Conservation (phyloP, 2,888 invertebrate species). For the Ischnura elegans region DNA sequence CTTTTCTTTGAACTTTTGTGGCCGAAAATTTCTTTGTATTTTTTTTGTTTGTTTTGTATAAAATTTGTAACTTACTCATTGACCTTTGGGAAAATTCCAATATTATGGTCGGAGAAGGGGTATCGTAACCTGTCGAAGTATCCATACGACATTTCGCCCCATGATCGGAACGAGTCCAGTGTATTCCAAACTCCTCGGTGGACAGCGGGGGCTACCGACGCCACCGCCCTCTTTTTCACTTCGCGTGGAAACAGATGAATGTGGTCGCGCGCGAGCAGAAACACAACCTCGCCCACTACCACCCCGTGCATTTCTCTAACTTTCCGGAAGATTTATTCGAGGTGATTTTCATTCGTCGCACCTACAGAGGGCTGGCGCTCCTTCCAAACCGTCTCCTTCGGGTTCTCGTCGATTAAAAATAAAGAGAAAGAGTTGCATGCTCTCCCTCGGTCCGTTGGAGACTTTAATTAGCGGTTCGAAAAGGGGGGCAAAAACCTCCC, state of each 20-base stretch:
- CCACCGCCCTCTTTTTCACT: neutral
- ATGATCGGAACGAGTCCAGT: no score
- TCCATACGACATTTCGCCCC: no score
- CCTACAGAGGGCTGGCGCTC: neutral
- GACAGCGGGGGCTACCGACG: neutral
- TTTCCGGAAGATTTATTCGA: conserved; percentile 3
- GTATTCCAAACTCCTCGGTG: no score
- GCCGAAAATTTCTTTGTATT: no score
- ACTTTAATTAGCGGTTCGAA: conserved; percentile 34
- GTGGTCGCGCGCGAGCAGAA: neutral
- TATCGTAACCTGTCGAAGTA: no score
- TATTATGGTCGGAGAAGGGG: no score
- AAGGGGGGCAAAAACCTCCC: neutral
- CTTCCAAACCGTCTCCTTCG: neutral
- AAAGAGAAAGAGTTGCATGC: neutral
- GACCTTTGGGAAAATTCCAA: no score
- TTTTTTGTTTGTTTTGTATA: no score
- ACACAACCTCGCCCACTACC: neutral
- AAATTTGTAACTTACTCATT: no score
- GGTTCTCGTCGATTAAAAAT: neutral
- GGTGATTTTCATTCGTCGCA: neutral
- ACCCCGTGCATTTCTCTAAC: conserved; percentile 8
- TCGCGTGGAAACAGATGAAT: neutral
- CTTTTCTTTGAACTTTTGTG: no score
- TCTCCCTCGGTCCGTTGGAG: neutral